Evolutionary conservation across 2,113 vertebrate species (phyloP).

Genomic region (Thunnus thynnus): DNA sequence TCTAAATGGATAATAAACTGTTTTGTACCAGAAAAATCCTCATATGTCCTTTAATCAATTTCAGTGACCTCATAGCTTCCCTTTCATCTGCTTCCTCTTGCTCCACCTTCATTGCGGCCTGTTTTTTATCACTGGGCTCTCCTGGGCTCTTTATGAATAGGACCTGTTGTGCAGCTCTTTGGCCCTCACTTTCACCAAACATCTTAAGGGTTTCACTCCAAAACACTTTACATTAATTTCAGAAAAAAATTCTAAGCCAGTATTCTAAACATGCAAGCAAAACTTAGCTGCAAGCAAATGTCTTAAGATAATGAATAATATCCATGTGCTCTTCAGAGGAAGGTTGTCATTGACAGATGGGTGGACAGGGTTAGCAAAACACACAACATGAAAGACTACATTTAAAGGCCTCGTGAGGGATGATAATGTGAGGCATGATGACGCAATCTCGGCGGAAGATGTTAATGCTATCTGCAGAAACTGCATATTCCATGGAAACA

Average conservation of each 20-base stretch:
- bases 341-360: neutral
- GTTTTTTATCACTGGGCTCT: conserved; percentile 71
- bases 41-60: conserved; percentile 28
- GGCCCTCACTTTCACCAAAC: conserved; percentile 25
- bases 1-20: conserved; percentile 41
- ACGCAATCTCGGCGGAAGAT: neutral
- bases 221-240: conserved; percentile 39
- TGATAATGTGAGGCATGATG: neutral
- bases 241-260: conserved; percentile 32
- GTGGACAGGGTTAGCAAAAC: conserved; percentile 15
- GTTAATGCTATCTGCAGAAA: neutral
- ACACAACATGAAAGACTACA: conserved; percentile 7
- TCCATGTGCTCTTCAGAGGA: neutral
- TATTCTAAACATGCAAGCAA: conserved; percentile 28
- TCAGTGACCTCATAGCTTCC: conserved; percentile 55
- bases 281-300: neutral
- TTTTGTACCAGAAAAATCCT: conserved; percentile 18
- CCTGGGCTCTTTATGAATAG: conserved; percentile 58
- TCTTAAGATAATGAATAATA: conserved; percentile 11
- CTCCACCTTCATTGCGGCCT: conserved; percentile 45
- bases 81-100: conserved; percentile 54
- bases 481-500: neutral
- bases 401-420: neutral
- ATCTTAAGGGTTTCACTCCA: conserved; percentile 50
- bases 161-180: conserved; percentile 54